Evolutionary conservation across 2,888 invertebrate genomes (phyloP).

Genomic region (Bursaphelenchus okinawaensis): DNA sequence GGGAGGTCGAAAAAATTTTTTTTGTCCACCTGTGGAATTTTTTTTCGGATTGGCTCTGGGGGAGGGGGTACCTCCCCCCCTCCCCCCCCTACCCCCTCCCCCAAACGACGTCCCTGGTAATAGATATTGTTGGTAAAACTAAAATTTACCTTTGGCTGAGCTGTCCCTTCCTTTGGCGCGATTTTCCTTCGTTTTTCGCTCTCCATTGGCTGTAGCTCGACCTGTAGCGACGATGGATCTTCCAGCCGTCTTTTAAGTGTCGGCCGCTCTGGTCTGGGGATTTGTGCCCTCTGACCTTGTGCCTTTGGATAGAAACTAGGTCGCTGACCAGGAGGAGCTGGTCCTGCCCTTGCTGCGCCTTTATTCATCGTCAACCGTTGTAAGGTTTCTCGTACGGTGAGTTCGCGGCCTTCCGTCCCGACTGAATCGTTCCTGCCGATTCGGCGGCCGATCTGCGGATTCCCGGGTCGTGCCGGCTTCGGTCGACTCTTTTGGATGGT

Average conservation of each 20-base stretch:
- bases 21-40: too few species aligned
- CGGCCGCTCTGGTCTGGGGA: neutral
- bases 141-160: too few species aligned
- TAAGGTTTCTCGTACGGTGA: slow-evolving; percentile 5
- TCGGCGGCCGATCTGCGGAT: neutral
- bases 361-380: neutral
- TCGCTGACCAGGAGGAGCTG: neutral
- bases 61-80: too few species aligned
- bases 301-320: neutral
- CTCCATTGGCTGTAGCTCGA: neutral
- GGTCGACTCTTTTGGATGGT: neutral
- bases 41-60: too few species aligned
- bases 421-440: neutral
- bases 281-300: neutral
- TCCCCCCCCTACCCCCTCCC: too few species aligned
- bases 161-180: too few species aligned
- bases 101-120: too few species aligned
- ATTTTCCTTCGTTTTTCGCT: neutral
- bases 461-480: neutral
- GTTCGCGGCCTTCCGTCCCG: neutral
- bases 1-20: too few species aligned
- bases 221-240: neutral
- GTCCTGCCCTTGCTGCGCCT: neutral
- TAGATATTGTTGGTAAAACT: too few species aligned
- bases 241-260: neutral